Evolutionary conservation across 2,888 invertebrate genomes (phyloP).

Genomic region (Dryomyza anilis): DNA sequence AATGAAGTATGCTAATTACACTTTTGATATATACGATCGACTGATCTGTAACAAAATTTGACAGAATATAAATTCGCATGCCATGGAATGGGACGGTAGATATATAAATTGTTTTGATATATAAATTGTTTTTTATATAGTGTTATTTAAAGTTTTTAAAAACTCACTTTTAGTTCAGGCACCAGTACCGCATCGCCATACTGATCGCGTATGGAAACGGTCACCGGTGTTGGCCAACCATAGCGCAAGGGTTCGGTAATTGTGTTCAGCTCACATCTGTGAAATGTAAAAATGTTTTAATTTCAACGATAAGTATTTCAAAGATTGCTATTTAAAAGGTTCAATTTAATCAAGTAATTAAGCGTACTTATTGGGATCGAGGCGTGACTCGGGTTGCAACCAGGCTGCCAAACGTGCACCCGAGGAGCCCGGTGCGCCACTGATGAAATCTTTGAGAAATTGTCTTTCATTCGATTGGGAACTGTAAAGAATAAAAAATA

Average conservation of each 20-base stretch:
- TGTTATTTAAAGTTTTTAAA: conserved; percentile 1
- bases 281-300: too few relatives aligned
- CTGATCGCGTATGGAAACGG: conserved; percentile 85
- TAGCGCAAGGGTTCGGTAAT: conserved; percentile 74
- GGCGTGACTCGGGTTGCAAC: conserved; percentile 90
- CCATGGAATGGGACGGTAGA: neutral
- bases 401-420: conserved; percentile 93
- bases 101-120: neutral
- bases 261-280: conserved; percentile 81
- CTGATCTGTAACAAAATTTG: too few relatives aligned
- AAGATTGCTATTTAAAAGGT: neutral
- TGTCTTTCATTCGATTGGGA: conserved; percentile 88
- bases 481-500: conserved; percentile 62
- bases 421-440: conserved; percentile 80
- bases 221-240: conserved; percentile 83
- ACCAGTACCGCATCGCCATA: conserved; percentile 87
- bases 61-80: neutral
- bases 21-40: too few relatives aligned
- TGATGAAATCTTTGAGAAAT: conserved; percentile 91
- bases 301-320: conserved; percentile 1
- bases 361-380: conserved; percentile 72
- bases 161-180: conserved; percentile 78
- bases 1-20: too few relatives aligned
- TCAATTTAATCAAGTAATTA: neutral
- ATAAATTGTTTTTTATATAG: too few relatives aligned